These are phyloP conservation scores for Conger conger DNA, from an alignment of 2,113 vertebrate species.

Conservation along the genomic window DNA sequence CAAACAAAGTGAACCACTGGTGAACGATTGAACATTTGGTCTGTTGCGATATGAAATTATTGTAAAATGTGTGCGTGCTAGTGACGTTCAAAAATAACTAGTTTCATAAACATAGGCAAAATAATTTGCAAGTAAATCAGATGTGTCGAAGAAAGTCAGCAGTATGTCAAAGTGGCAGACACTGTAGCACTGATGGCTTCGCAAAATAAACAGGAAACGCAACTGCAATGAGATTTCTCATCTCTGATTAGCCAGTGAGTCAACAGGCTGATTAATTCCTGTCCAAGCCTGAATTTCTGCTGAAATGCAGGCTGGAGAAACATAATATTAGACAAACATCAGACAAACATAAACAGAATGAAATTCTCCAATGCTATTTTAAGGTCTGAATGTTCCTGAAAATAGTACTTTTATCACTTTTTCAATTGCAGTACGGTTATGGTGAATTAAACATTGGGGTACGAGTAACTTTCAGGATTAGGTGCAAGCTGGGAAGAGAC, in stretches of 20 bases:
- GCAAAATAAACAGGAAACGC: neutral
- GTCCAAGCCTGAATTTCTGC: neutral
- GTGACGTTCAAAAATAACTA: neutral
- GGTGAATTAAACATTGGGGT: neutral
- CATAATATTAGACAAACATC: neutral
- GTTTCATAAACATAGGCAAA: neutral
- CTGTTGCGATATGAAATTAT: too few relatives aligned
- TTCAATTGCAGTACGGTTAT: too few relatives aligned
- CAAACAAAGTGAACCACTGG: too few relatives aligned
- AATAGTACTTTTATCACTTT: too few relatives aligned
- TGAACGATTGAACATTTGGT: too few relatives aligned
- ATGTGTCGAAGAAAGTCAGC: neutral
- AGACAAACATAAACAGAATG: neutral
- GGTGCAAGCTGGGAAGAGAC: too few relatives aligned
- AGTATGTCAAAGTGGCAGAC: neutral
- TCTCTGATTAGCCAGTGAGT: neutral
- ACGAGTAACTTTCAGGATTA: neutral
- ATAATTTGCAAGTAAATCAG: neutral
- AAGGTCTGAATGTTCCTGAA: neutral
- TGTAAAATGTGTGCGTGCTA: neutral
- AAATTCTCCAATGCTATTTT: neutral
- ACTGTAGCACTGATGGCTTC: neutral
- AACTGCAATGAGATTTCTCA: neutral
- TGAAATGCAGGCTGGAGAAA: neutral
- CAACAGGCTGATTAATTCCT: neutral